phyloP scores from a whole-genome alignment of 2,113 vertebrate species.

The Zosterops lateralis region DNA sequence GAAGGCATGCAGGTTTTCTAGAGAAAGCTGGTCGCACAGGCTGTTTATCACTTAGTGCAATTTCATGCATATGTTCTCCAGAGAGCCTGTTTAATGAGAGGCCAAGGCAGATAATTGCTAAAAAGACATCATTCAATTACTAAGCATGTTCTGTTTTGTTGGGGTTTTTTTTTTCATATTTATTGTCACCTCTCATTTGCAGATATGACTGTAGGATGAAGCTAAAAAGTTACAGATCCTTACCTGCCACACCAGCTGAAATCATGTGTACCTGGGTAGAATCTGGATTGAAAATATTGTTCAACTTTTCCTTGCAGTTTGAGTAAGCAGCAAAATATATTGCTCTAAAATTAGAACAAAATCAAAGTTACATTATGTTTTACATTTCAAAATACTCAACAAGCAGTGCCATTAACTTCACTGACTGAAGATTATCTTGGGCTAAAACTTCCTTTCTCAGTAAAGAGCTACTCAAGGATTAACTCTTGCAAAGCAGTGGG shows the following conservation, averaged over 20 bases:
- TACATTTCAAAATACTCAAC: background rate
- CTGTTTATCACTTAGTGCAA: background rate
- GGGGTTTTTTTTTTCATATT: background rate
- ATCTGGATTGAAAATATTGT: slow-evolving; percentile 86
- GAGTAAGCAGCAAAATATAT: slow-evolving; percentile 99
- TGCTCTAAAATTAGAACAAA: slow-evolving; percentile 80
- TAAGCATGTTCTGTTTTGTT: background rate
- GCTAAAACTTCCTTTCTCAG: background rate
- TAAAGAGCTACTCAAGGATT: background rate
- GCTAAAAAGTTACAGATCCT: slow-evolving; percentile 66
- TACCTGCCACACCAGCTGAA: slow-evolving; percentile 96
- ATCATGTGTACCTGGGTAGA: slow-evolving; percentile 94
- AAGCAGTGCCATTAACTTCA: background rate
- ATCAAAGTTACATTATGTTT: background rate
- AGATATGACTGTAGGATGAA: background rate
- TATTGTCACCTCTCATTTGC: background rate
- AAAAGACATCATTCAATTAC: background rate
- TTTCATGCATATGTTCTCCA: background rate
- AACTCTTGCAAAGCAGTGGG: background rate
- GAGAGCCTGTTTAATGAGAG: background rate
- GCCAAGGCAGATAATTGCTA: background rate
- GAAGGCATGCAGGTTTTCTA: background rate
- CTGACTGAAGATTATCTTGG: background rate
- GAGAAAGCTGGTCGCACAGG: background rate
- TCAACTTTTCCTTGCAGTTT: slow-evolving; percentile 92